These are phyloP conservation scores for Drosophila rubida DNA, from an alignment of 2,888 invertebrate species.

Conservation along the genomic window DNA sequence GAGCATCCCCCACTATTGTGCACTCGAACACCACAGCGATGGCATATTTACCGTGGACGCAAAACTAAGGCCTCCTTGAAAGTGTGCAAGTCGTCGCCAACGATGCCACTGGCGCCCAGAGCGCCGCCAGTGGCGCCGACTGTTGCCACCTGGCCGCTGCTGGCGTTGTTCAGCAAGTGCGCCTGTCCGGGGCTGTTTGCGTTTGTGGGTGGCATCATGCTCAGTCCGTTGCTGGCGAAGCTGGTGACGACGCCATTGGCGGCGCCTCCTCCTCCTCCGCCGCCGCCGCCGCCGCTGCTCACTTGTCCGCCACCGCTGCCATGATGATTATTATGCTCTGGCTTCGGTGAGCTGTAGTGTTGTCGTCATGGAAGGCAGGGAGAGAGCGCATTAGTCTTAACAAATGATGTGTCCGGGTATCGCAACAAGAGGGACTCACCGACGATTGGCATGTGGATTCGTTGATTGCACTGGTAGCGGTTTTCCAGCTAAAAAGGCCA, in stretches of 20 bases:
- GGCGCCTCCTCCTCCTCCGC: constrained; percentile 14
- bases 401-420: constrained; percentile 8
- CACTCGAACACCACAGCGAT: neutral
- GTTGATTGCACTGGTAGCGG: constrained; percentile 86
- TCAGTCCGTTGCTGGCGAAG: constrained; percentile 47
- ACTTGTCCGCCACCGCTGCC: constrained; percentile 38
- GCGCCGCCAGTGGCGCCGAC: constrained; percentile 34
- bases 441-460: constrained; percentile 85
- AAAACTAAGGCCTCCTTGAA: constrained; percentile 91
- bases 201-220: constrained; percentile 38
- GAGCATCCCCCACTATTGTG: too few species aligned
- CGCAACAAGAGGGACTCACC: constrained; percentile 72
- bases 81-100: constrained; percentile 87
- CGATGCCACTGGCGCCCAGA: constrained; percentile 23
- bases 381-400: neutral
- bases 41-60: constrained; percentile 82
- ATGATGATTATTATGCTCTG: constrained; percentile 69
- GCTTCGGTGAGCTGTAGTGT: constrained; percentile 83
- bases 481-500: constrained; percentile 91
- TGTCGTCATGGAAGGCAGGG: neutral
- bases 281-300: constrained; percentile 25
- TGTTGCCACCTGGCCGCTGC: constrained; percentile 28
- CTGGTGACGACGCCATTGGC: constrained; percentile 27
- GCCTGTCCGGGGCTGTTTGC: constrained; percentile 46
- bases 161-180: constrained; percentile 49